phyloP scores from a whole-genome alignment of 2,113 vertebrate genomes.

The Podarcis raffonei region DNA sequence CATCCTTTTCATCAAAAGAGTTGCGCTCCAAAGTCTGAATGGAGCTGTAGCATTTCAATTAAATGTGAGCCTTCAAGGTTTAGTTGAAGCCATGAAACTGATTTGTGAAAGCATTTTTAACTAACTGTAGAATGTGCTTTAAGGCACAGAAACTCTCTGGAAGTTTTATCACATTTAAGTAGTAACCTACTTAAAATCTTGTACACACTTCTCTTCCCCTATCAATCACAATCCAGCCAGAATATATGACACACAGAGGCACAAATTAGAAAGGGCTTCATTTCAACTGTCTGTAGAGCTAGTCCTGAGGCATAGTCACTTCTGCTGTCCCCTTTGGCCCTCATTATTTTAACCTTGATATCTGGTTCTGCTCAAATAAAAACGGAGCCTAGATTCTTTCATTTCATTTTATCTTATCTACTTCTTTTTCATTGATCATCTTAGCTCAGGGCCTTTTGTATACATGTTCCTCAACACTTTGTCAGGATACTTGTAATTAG shows the following conservation, averaged over 20 bases:
- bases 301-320: background rate
- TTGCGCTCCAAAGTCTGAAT: constrained; percentile 57
- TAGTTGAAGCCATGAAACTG: constrained; percentile 56
- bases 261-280: background rate
- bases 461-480: background rate
- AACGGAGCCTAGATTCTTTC: background rate
- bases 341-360: background rate
- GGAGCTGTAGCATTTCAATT: constrained; percentile 62
- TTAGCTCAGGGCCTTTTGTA: background rate
- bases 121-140: constrained; percentile 31
- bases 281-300: background rate
- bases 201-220: background rate
- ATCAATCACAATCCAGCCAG: background rate
- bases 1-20: constrained; percentile 30
- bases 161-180: background rate
- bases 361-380: background rate
- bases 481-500: background rate
- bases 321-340: background rate
- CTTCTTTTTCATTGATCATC: background rate
- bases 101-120: constrained; percentile 54
- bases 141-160: constrained; percentile 42
- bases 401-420: background rate
- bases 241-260: background rate
- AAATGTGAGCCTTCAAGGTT: constrained; percentile 60
- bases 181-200: background rate